Evolutionary conservation across 1,140 invertebrate species (phyloP), one percentile per base, ranked within the genome.

Genomic region (Samia ricini): DNA sequence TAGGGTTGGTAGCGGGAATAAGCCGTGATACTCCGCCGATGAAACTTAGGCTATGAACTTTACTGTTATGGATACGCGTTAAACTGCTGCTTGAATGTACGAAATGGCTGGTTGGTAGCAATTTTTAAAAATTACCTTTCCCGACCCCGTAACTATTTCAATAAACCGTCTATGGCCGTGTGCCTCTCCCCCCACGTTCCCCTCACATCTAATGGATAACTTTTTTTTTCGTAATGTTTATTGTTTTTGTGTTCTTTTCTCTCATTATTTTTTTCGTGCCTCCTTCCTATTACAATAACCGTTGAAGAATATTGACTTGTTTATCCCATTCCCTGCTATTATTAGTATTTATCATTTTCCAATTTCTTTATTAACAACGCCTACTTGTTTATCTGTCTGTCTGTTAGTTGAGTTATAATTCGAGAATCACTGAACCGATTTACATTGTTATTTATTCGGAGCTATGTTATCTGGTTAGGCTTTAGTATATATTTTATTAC

Each of bases 11-110:
- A 4, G 33, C 10, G 12, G n/a, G 33, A 15, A 3, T 12, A 12
- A 42, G 15, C 15, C 33, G n/a, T 12, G 33, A 42, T 15, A 3
- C n/a, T 42, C 33, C 33, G 4, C 64, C 59, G 74, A 69, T 74
- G 75, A 74, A 81, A 79, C 71, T 82, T 81, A 66, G 79, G 81
- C 80, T 81, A 85, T 88, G 84, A 87, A 83, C 84, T 81, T 87
- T 85, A 89, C 79, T 89, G 83, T 89, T 89, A 89, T 88, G 63
- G 77, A 67, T 63, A n/a, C 57, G 75, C 77, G 80, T 88, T 85
- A 85, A 81, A 84, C 79, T 80, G 77, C 73, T 82, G 66, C 75
- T 52, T 1, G 72, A 69, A 83, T 82, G 78, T 78, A 76, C 77
- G 69, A 56, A 71, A 64, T 68, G 49, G 71, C 74, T 76, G 74